These are phyloP conservation scores for Drosophila sulfurigaster DNA, from an alignment of 1,140 invertebrate genomes.

Conservation along the genomic window DNA sequence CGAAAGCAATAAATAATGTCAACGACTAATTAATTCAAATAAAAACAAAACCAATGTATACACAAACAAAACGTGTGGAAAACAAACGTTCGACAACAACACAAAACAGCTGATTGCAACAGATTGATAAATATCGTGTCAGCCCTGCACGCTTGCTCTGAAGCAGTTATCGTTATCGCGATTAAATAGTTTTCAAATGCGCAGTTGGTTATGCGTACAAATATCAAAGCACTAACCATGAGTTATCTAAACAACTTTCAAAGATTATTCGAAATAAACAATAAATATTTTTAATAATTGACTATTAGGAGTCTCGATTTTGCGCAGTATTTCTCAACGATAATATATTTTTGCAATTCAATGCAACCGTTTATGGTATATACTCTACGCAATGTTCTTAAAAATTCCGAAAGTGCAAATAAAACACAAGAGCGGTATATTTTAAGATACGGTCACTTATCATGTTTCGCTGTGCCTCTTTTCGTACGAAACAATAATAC, in stretches of 20 bases:
- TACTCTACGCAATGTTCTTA: too few relatives aligned
- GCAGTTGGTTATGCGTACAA: not conserved
- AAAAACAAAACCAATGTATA: slow-evolving; percentile 1
- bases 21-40: slow-evolving; percentile 13
- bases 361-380: not conserved
- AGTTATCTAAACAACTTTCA: too few relatives aligned
- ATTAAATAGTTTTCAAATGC: too few relatives aligned
- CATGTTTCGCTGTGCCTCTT: too few relatives aligned
- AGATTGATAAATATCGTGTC: not conserved
- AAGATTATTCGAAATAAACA: too few relatives aligned
- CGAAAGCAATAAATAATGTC: not conserved
- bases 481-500: too few relatives aligned
- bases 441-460: not conserved
- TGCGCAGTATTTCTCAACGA: slow-evolving; percentile 10
- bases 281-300: too few relatives aligned
- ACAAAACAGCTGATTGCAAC: not conserved
- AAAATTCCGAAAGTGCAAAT: not conserved
- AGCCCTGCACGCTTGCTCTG: not conserved
- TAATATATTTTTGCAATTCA: not conserved
- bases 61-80: not conserved
- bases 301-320: not conserved
- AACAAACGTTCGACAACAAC: not conserved
- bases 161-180: not conserved
- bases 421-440: not conserved
- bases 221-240: too few relatives aligned